These are phyloP conservation scores for Carpatolechia fugitivella DNA, from an alignment of 2,888 invertebrate species.

Conservation along the genomic window DNA sequence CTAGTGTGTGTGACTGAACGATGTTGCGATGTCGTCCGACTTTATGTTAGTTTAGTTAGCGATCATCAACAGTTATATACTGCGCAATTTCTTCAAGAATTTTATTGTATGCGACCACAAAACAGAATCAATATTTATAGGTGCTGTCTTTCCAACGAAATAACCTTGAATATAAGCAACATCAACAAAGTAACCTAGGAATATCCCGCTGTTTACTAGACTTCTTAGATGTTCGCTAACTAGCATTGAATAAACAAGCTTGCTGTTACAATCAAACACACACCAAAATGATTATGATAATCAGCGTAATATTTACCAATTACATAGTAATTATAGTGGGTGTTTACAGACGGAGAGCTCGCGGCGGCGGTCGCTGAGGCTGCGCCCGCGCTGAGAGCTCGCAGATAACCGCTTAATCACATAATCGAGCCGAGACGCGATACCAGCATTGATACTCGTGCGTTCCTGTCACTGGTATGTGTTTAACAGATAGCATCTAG, in stretches of 20 bases:
- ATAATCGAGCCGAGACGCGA: slow-evolving; percentile 44
- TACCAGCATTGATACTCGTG: background rate
- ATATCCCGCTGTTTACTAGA: no score
- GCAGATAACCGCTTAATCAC: slow-evolving; percentile 57
- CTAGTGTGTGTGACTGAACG: background rate
- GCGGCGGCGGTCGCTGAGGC: slow-evolving; percentile 23
- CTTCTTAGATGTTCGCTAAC: background rate
- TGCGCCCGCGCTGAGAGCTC: slow-evolving; percentile 17
- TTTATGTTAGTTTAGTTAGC: background rate
- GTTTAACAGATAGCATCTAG: slow-evolving; percentile 1
- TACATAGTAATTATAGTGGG: slow-evolving; percentile 25
- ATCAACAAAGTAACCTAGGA: no score
- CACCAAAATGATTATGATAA: slow-evolving; percentile 13
- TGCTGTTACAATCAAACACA: slow-evolving; percentile 3
- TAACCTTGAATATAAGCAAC: slow-evolving; percentile 1
- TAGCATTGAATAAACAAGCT: slow-evolving; percentile 1
- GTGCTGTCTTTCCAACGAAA: background rate
- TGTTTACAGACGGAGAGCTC: slow-evolving; percentile 24
- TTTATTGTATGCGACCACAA: no score
- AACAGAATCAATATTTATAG: no score
- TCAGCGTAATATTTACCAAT: slow-evolving; percentile 20
- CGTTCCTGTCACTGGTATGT: slow-evolving; percentile 37
- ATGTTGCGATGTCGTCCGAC: background rate
- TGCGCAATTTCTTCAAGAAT: background rate
- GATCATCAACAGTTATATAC: background rate